Evolutionary conservation across 2,113 vertebrate genomes (phyloP).

Genomic region (Merops nubicus): DNA sequence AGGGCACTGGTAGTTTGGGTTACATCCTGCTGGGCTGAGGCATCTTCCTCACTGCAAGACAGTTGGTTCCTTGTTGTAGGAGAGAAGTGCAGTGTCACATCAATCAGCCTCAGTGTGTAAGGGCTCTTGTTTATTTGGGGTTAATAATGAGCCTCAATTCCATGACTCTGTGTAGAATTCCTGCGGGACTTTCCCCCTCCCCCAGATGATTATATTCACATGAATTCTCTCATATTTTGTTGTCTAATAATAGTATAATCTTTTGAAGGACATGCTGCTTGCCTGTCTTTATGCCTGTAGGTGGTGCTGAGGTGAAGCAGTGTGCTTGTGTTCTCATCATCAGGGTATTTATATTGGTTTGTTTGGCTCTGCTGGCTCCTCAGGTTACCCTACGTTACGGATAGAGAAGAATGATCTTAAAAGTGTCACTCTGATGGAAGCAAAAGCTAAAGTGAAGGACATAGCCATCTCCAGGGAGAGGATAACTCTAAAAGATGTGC

Average conservation of each 20-base stretch:
- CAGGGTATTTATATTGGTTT: constrained; percentile 81
- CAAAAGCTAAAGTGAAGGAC: constrained; percentile 97
- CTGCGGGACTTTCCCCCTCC: not conserved
- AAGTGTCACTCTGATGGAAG: constrained; percentile 94
- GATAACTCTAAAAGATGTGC: constrained; percentile 92
- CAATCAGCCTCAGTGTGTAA: not conserved
- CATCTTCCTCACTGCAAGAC: not conserved
- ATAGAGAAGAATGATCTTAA: constrained; percentile 99
- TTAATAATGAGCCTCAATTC: not conserved
- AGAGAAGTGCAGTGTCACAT: not conserved
- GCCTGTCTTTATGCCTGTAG: not conserved
- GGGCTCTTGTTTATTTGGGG: not conserved
- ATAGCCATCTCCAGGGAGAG: constrained; percentile 96
- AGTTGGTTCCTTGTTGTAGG: not conserved
- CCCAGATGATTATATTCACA: not conserved
- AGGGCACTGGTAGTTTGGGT: constrained; percentile 23
- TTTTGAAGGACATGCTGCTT: not conserved
- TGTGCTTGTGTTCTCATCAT: not conserved
- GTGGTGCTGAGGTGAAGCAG: not conserved
- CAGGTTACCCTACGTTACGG: constrained; percentile 94
- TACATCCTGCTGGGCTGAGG: not conserved
- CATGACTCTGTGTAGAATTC: not conserved
- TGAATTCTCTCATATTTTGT: not conserved
- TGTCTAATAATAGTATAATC: not conserved
- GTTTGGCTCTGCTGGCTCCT: constrained; percentile 83